Evolutionary conservation across 2,888 invertebrate genomes (phyloP), one percentile per base, ranked within the genome.

Genomic region (Drosophila imparisetae): DNA sequence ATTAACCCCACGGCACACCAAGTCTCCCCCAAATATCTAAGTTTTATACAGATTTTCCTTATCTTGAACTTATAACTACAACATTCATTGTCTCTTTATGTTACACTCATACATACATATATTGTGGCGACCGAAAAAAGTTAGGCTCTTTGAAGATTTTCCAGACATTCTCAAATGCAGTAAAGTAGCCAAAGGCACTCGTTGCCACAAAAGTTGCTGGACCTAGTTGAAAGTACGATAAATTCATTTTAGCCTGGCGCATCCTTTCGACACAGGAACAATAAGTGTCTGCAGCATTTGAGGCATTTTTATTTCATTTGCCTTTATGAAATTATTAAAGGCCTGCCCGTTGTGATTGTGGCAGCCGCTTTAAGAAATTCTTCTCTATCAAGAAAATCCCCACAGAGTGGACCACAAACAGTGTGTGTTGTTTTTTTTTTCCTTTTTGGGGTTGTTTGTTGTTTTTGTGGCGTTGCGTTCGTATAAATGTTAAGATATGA

Each of bases 401-500:
- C 36, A 40, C n/a, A 13, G 11, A 49, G 38, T 55, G 18, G 32
- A n/a, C 45, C 32, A 54, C 38, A 38, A 65, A 40, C 27, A 40
- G 11, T 48, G 34, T 62, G 71, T 27, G 49, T 4, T 45, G 4
- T 24, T 7, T 45, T 45, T 45, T 8, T 15, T 5, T 4, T 11
- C 32, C 32, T 8, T 24, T 45, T 55, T 18, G 24, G 27, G 36
- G 21, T 61, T 63, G 50, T 38, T 42, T 45, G 36, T 48, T 74
- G 34, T 36, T 58, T 27, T 54, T 55, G 48, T 54, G 27, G 38
- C 11, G 42, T 29, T n/a, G 27, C 48, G 63, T 70, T 64, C 69
- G 71, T 63, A 77, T 74, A 79, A 83, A 85, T 81, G 88, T 83
- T 75, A 80, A 86, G 83, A 86, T 85, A 88, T 85, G 85, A 86